Evolutionary conservation across 1,140 invertebrate genomes (phyloP).

Genomic region (Heliconius himera): DNA sequence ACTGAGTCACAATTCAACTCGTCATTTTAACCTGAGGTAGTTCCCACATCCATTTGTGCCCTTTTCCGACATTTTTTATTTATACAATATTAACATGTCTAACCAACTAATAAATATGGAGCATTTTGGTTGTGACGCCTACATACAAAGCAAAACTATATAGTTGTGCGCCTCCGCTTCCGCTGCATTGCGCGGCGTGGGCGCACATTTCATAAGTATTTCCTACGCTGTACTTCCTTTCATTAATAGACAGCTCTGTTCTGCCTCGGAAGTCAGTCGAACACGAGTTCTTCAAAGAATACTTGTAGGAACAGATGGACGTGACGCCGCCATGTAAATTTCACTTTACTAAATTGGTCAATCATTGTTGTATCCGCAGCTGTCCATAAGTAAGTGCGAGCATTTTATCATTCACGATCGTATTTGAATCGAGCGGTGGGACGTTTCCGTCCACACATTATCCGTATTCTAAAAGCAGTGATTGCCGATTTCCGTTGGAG

Average conservation of each 20-base stretch:
- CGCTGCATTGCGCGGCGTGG: conserved; percentile 61
- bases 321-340: conserved; percentile 36
- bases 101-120: conserved; percentile 36
- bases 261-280: not conserved
- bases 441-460: conserved; percentile 49
- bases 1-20: conserved; percentile 55
- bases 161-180: conserved; percentile 68
- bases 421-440: conserved; percentile 35
- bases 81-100: conserved; percentile 33
- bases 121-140: conserved; percentile 53
- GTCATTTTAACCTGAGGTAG: conserved; percentile 61
- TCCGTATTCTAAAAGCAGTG: conserved; percentile 39
- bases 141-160: conserved; percentile 36
- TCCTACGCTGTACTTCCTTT: conserved; percentile 65
- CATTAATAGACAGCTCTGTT: conserved; percentile 39
- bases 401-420: conserved; percentile 47
- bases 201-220: conserved; percentile 68
- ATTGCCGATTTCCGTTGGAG: conserved; percentile 47
- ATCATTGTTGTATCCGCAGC: conserved; percentile 45
- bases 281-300: not conserved
- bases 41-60: conserved; percentile 47
- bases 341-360: conserved; percentile 47
- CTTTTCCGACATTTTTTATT: conserved; percentile 42
- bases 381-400: conserved; percentile 22
- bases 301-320: not conserved